These are phyloP conservation scores for Leptinotarsa haldemani DNA, from an alignment of 2,888 invertebrate species.

Conservation along the genomic window DNA sequence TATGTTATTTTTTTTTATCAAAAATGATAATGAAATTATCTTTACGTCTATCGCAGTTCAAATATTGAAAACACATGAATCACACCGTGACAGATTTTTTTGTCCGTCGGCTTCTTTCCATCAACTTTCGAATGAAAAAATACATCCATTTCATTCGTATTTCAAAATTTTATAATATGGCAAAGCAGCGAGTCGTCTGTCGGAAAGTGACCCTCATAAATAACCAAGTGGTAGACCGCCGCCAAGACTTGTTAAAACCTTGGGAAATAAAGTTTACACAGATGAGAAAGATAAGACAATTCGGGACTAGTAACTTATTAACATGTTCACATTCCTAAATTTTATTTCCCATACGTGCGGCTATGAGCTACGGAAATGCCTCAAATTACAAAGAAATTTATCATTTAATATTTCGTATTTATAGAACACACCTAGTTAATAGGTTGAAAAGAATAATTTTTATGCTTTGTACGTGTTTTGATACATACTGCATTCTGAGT, in stretches of 20 bases:
- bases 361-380: conserved; percentile 51
- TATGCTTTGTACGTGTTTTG: neutral
- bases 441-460: neutral
- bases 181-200: conserved; percentile 45
- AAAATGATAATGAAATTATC: too few species aligned
- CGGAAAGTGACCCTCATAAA: conserved; percentile 61
- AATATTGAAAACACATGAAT: conserved; percentile 10
- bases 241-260: conserved; percentile 58
- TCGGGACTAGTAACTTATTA: conserved; percentile 59
- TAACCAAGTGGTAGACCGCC: conserved; percentile 55
- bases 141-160: conserved; percentile 57
- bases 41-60: neutral
- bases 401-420: conserved; percentile 6
- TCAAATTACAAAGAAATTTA: conserved; percentile 41
- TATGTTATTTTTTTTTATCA: too few species aligned
- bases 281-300: conserved; percentile 59
- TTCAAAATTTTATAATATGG: conserved; percentile 54
- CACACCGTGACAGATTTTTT: conserved; percentile 10
- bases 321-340: conserved; percentile 57
- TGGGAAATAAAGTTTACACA: conserved; percentile 63
- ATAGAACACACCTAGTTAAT: conserved; percentile 11
- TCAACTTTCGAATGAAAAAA: conserved; percentile 13
- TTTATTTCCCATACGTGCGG: conserved; percentile 47
- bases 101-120: conserved; percentile 15
- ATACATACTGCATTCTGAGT: neutral